Conservation (phyloP, 2,113 vertebrate species). For the Sorex araneus region DNA sequence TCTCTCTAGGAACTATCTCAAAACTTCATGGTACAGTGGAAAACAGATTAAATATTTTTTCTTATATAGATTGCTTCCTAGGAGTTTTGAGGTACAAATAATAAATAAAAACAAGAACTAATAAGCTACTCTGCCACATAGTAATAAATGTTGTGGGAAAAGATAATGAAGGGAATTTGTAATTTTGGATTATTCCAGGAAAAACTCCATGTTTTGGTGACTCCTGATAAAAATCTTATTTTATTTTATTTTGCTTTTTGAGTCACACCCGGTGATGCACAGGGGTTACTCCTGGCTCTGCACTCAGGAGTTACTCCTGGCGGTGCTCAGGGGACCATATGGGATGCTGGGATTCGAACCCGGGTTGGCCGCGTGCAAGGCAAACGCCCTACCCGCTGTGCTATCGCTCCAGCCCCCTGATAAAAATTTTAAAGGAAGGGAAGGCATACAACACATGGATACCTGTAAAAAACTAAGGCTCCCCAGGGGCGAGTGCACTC, state of each 20-base stretch:
- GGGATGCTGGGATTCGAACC: no score
- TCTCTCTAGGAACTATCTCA: background rate
- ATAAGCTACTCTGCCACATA: background rate
- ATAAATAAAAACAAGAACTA: background rate
- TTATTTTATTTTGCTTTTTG: no score
- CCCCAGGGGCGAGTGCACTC: no score
- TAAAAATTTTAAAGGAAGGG: background rate
- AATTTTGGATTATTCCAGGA: background rate
- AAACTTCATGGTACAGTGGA: no score
- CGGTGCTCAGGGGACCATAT: no score
- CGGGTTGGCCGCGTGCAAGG: no score
- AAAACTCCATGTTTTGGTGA: background rate
- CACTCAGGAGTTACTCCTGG: no score
- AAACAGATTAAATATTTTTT: background rate
- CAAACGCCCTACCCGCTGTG: no score
- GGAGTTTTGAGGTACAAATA: background rate
- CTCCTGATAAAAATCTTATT: background rate
- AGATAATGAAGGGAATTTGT: background rate
- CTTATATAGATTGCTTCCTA: background rate
- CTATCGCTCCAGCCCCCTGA: no score
- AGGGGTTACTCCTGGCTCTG: no score
- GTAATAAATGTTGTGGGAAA: background rate
- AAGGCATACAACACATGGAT: fast-evolving
- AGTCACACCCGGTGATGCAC: no score
- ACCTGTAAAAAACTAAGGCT: no score